Evolutionary conservation across 2,888 invertebrate species (phyloP), one percentile per base, ranked within the genome.

Genomic region (Terebella lapidaria): DNA sequence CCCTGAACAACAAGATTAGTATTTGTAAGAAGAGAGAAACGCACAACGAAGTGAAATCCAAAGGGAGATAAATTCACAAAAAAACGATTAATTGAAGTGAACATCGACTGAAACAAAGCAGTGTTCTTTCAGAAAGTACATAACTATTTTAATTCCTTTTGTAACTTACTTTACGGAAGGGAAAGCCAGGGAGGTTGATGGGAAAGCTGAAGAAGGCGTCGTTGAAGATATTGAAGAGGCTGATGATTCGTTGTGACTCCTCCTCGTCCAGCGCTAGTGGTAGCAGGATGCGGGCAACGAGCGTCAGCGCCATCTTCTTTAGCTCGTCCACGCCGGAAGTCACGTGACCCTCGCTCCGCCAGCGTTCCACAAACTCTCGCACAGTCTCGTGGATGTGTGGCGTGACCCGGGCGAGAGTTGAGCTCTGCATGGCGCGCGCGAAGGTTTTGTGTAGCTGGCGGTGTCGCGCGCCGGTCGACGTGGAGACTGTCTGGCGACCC

Each of bases 401-500:
- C 30, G 24, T 30, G 15, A 30, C 22, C 35, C 0, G 30, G 4
- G 29, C n/a, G 3, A 55, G 22, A 25, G 20, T 22, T 5, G 29
- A 30, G 2, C 25, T 29, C 1, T 25, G n/a, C 27, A 54, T 28
- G 54, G 45, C 28, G 29, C 47, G 22, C 25, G 45, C 20, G 26
- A 28, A 26, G 54, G 24, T 28, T 55, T 55, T 20, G 46, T 59
- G 54, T 24, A 42, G 46, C 24, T 28, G 54, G n/a, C 22, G 47
- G 54, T 54, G 46, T 29, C 55, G 59, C 25, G 29, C 47, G 26
- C 49, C 49, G 35, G 29, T 30, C 24, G 30, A 30, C 49, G 51
- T 46, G 59, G 29, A 35, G 35, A 45, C 56, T 5, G 56, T 26
- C 35, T 56, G 30, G 24, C 52, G 51, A n/a, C 59, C 59, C 49